Base-by-base conservation (phyloP, 2,888 invertebrate species). In the Hirtodrosophila trivittata region DNA sequence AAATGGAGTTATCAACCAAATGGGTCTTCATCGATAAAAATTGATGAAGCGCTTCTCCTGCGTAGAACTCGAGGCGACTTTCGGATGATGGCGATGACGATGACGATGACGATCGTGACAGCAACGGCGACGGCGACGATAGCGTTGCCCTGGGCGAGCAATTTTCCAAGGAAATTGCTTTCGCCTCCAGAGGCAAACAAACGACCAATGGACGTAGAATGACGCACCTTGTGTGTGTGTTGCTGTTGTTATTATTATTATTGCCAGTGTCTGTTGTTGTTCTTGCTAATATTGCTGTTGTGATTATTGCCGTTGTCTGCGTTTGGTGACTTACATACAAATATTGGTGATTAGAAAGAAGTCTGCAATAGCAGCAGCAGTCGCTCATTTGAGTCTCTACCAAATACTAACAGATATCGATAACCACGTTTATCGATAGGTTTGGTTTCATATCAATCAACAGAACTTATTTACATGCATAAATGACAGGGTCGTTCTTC, bases 1-100 rank as follows among this genome's bases (percentile, higher is more conserved):
- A 89, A 89, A 89, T 89, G 89, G 89, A 89, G 89, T 89, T 89
- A 89, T 88, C 89, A 89, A 89, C 89, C 88, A 89, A 89, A 89
- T 87, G 89, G 80, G 89, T 89, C 88, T 88, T 86, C 77, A 88
- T 86, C 81, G 81, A 80, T 80, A 87, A 85, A 80, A 80, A 85
- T 85, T 80, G 87, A 87, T 80, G 87, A 85, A 87, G 87, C 80
- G 55, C 86, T 85, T 58, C 56, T 54, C 46, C 60, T 57, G 63
- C 58, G 56, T 55, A 74, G 71, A 75, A 75, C 75, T 81, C 55
- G 58, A 57, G 74, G 57, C 56, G 21, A 74, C 81, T 46, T 65
- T 56, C 62, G 67, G 49, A 6, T 42, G 47, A 10, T 43, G 47
- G 41, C 30, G 54, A 32, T 49, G 33, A 12, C 21, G 49, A n/a